Conservation (phyloP, 2,888 invertebrate species). For the Nomada fabriciana region DNA sequence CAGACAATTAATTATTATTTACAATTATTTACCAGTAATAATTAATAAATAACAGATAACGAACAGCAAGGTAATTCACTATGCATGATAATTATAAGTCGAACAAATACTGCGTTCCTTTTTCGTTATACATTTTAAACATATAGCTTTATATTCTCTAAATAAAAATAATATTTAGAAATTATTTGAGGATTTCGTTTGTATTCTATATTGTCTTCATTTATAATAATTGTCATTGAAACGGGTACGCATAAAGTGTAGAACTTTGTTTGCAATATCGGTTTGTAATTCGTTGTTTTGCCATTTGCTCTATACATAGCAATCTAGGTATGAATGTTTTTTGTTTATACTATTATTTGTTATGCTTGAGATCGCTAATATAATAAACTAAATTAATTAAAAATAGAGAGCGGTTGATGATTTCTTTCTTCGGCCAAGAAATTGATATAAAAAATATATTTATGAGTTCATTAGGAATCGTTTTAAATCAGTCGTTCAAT, state of each 20-base stretch:
- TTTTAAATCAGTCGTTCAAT: slow-evolving; percentile 28
- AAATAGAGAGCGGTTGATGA: neutral
- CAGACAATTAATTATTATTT: neutral
- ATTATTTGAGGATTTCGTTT: neutral
- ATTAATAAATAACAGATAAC: neutral
- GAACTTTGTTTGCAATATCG: neutral
- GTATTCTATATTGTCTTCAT: neutral
- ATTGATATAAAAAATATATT: neutral
- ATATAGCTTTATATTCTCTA: too few relatives aligned
- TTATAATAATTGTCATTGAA: neutral
- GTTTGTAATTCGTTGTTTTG: neutral
- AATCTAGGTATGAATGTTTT: neutral
- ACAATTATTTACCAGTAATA: neutral
- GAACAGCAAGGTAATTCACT: neutral
- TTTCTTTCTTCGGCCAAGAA: neutral
- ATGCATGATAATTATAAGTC: neutral
- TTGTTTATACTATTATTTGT: neutral
- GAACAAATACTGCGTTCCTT: neutral
- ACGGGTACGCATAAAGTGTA: neutral
- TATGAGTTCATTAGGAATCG: neutral
- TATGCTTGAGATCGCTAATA: neutral
- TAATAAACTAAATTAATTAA: neutral
- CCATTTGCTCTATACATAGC: neutral
- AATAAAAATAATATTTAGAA: neutral
- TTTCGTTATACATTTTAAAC: too few relatives aligned